Percentiles rank a stretch among this genome's conserved stretches.
Evolutionary conservation across 2,797 vertebrate genomes (phyloP).

Genomic region (Antennarius maculatus): DNA sequence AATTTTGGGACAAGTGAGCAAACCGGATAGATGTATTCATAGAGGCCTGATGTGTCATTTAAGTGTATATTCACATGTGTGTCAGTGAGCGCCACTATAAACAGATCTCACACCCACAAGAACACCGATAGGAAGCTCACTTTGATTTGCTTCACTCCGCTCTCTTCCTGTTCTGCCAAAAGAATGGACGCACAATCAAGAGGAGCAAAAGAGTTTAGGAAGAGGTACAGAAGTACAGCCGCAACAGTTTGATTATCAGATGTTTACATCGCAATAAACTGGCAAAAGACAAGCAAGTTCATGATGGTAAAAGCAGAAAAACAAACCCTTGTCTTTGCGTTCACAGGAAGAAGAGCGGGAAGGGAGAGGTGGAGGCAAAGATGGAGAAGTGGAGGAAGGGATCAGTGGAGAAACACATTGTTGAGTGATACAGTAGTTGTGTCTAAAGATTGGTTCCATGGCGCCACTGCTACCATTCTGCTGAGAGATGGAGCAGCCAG

Average conservation of each 20-base stretch:
- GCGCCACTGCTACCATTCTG: conserved; percentile 76
- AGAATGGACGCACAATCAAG: conserved; percentile 45
- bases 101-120: conserved; percentile 44
- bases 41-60: conserved; percentile 52
- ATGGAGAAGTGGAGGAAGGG: conserved; percentile 47
- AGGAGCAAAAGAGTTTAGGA: not conserved
- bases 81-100: conserved; percentile 45
- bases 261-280: conserved; percentile 36
- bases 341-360: conserved; percentile 55
- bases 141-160: conserved; percentile 53
- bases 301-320: conserved; percentile 39
- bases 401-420: conserved; percentile 52
- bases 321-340: conserved; percentile 44
- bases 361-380: conserved; percentile 8
- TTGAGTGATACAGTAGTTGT: conserved; percentile 84
- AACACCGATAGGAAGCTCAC: conserved; percentile 56
- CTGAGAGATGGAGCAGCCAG: conserved; percentile 74
- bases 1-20: conserved; percentile 35
- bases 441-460: conserved; percentile 76
- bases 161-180: conserved; percentile 65
- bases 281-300: conserved; percentile 49
- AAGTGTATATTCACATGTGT: conserved; percentile 30
- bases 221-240: conserved; percentile 43
- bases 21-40: conserved; percentile 28
- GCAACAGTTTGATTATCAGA: conserved; percentile 40